These are phyloP conservation scores for Enteromius fasciolatus DNA, from an alignment of 2,797 vertebrate genomes.

Conservation along the genomic window DNA sequence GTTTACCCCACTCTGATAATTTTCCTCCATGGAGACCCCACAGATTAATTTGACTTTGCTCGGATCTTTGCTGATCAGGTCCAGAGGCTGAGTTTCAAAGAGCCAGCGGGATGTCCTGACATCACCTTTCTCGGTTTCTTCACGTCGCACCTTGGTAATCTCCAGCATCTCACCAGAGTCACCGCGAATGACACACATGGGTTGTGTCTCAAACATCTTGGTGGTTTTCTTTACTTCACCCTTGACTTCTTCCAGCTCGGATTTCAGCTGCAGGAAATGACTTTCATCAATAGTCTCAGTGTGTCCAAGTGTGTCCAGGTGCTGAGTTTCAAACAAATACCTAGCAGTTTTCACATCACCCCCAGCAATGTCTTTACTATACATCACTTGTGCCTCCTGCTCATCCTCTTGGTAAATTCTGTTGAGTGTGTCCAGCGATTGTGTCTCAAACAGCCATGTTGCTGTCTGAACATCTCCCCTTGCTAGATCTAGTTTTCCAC, in stretches of 20 bases:
- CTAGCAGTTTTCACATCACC: slow-evolving; percentile 87
- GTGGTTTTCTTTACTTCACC: slow-evolving; percentile 85
- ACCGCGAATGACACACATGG: slow-evolving; percentile 86
- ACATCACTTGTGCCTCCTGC: slow-evolving; percentile 62
- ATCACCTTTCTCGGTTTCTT: slow-evolving; percentile 85
- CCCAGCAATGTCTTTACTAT: slow-evolving; percentile 77
- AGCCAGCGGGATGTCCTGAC: slow-evolving; percentile 85
- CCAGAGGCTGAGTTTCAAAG: slow-evolving; percentile 87
- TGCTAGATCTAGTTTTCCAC: slow-evolving; percentile 77
- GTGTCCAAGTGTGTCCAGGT: slow-evolving; percentile 81
- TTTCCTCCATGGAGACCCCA: slow-evolving; percentile 86
- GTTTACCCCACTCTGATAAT: slow-evolving; percentile 76
- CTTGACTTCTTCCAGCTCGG: slow-evolving; percentile 88
- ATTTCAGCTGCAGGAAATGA: slow-evolving; percentile 83
- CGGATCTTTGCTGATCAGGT: slow-evolving; percentile 84
- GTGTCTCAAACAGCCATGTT: slow-evolving; percentile 87
- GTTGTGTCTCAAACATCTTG: slow-evolving; percentile 86
- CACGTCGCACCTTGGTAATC: slow-evolving; percentile 85
- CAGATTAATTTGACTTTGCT: slow-evolving; percentile 82
- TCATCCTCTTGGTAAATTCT: slow-evolving; percentile 83
- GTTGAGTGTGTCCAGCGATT: slow-evolving; percentile 81
- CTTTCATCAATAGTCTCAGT: slow-evolving; percentile 83
- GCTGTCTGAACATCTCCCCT: slow-evolving; percentile 82
- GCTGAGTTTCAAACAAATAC: slow-evolving; percentile 88
- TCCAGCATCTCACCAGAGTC: slow-evolving; percentile 86